Evolutionary conservation across 2,888 invertebrate species (phyloP).

Genomic region (Exephanes ischioxanthus): DNA sequence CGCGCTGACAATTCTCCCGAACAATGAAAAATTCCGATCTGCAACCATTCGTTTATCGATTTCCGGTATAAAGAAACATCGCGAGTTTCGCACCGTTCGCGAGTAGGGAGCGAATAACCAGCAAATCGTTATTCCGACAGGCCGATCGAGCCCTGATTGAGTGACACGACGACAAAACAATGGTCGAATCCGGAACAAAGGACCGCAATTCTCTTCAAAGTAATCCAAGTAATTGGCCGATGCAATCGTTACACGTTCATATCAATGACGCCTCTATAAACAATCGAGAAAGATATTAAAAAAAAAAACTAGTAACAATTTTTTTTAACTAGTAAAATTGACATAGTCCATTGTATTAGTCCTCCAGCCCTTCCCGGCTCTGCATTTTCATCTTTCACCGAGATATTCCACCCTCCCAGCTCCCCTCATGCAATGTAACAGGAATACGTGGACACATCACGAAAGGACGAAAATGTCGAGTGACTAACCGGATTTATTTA

Average conservation of each 20-base stretch:
- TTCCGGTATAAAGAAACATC: neutral
- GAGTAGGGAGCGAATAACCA: neutral
- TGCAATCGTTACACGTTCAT: neutral
- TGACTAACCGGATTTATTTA: constrained; percentile 60
- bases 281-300: neutral
- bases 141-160: neutral
- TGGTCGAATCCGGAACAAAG: neutral
- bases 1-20: too few relatives aligned
- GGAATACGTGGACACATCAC: constrained; percentile 21
- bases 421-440: neutral
- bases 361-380: neutral
- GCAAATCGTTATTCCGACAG: neutral
- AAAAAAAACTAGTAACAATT: neutral
- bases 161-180: neutral
- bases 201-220: neutral
- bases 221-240: neutral
- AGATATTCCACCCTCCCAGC: neutral
- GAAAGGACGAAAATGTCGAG: constrained; percentile 44
- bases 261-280: neutral
- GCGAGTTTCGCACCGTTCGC: neutral
- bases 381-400: constrained; percentile 9
- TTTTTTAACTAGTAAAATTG: too few relatives aligned
- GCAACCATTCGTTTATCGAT: neutral
- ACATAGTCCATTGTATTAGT: neutral
- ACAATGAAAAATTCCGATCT: neutral